A percentile compares a stretch with the other conserved stretches of the same genome.
These are phyloP conservation scores for Crotalus viridis DNA, from an alignment of 2,113 vertebrate genomes.

Conservation along the genomic window DNA sequence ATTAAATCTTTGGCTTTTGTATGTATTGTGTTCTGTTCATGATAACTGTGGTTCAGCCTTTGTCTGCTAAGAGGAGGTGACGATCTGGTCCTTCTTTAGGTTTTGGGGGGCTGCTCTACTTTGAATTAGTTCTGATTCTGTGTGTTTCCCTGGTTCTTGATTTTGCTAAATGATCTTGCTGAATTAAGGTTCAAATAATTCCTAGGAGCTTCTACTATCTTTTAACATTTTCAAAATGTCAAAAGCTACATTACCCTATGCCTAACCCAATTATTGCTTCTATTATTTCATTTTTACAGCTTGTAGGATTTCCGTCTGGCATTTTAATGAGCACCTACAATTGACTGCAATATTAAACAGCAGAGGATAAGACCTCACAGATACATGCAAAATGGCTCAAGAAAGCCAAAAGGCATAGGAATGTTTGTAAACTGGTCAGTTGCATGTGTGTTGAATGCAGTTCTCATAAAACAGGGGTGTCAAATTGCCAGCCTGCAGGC, in stretches of 20 bases:
- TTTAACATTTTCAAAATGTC: slow-evolving; percentile 6
- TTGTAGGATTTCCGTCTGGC: slow-evolving; percentile 1
- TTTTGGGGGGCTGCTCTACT: neutral
- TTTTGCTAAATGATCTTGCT: neutral
- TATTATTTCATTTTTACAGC: neutral
- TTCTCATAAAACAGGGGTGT: neutral
- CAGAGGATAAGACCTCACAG: neutral
- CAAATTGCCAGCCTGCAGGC: too few relatives aligned
- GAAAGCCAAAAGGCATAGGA: neutral
- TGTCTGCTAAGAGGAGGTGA: neutral
- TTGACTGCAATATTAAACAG: neutral
- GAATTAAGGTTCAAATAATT: neutral
- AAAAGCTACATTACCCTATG: neutral
- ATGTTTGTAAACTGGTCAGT: neutral
- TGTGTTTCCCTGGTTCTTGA: neutral
- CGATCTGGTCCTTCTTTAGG: neutral
- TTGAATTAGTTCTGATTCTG: neutral
- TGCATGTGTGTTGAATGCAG: neutral
- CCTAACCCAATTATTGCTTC: neutral
- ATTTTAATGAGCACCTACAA: neutral
- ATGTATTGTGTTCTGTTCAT: neutral
- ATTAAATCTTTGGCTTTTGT: neutral
- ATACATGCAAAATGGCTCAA: neutral
- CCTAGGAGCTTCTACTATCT: neutral
- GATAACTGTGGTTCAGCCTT: neutral